Percentiles rank a stretch among this genome's conserved stretches.
Evolutionary conservation across 2,888 invertebrate genomes (phyloP).

Genomic region (Neuroscelio doddi): DNA sequence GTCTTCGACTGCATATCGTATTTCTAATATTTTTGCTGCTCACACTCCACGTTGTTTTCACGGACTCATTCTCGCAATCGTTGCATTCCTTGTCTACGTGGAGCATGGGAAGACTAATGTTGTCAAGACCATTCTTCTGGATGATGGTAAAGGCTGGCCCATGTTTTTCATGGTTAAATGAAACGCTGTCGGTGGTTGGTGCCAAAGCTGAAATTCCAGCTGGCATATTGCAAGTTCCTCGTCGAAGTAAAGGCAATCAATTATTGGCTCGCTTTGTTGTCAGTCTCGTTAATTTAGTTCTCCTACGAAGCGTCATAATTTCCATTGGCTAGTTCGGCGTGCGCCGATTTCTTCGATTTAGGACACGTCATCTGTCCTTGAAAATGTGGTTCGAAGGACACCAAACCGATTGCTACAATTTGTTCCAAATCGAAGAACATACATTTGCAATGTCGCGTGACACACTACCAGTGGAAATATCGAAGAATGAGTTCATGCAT

Average conservation of each 20-base stretch:
- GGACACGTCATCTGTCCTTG: slow-evolving; percentile 35
- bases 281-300: slow-evolving; percentile 20
- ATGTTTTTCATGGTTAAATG: slow-evolving; percentile 52
- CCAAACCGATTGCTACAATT: slow-evolving; percentile 18
- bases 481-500: too few relatives aligned
- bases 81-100: slow-evolving; percentile 55
- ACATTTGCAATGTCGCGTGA: slow-evolving; percentile 50
- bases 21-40: slow-evolving; percentile 52
- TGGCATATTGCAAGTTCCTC: slow-evolving; percentile 54
- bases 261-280: slow-evolving; percentile 28
- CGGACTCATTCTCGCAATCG: slow-evolving; percentile 41
- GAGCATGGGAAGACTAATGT: slow-evolving; percentile 60
- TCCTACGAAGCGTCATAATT: slow-evolving; percentile 18
- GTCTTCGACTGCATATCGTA: slow-evolving; percentile 57
- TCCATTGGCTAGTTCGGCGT: slow-evolving; percentile 6
- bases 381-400: slow-evolving; percentile 20
- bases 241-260: slow-evolving; percentile 25
- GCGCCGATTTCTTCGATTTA: slow-evolving; percentile 17
- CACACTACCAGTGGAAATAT: slow-evolving; percentile 13
- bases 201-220: slow-evolving; percentile 63
- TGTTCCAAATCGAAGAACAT: slow-evolving; percentile 34
- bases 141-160: slow-evolving; percentile 64
- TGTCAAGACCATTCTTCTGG: slow-evolving; percentile 60
- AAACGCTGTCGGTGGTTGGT: slow-evolving; percentile 48
- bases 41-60: slow-evolving; percentile 41